Percentiles rank a stretch among this genome's conserved stretches.
These are phyloP conservation scores for Macaria notata DNA, from an alignment of 2,888 invertebrate species.

Conservation along the genomic window DNA sequence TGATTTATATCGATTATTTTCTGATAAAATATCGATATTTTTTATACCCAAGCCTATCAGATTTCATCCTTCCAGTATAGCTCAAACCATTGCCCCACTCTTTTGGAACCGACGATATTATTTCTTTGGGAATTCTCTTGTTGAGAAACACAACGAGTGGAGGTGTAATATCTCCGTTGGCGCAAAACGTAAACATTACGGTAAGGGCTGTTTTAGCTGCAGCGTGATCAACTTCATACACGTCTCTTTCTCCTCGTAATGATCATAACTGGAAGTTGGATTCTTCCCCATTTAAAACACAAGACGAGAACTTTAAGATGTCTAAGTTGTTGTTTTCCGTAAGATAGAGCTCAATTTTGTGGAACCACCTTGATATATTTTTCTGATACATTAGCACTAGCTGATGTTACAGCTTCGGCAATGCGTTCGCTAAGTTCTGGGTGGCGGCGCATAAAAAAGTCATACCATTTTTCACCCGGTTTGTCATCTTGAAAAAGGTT, in stretches of 20 bases:
- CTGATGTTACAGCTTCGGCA: conserved; percentile 45
- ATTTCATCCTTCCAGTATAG: too few species aligned
- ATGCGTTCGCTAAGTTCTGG: conserved; percentile 34
- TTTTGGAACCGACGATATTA: too few species aligned
- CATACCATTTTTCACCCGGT: conserved; percentile 30
- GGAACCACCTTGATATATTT: conserved; percentile 39
- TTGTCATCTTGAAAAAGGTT: conserved; percentile 22
- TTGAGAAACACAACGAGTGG: too few species aligned
- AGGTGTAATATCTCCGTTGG: conserved; percentile 45
- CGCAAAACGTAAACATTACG: conserved; percentile 56
- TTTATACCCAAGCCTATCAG: too few species aligned
- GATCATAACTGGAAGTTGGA: conserved; percentile 36
- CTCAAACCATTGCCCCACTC: too few species aligned
- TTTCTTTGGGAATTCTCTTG: too few species aligned
- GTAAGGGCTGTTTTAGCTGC: conserved; percentile 45
- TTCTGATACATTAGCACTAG: conserved; percentile 46
- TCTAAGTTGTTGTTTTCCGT: too few species aligned
- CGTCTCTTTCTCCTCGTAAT: conserved; percentile 38
- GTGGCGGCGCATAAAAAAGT: conserved; percentile 34
- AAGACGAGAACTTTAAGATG: conserved; percentile 14
- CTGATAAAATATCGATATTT: too few species aligned
- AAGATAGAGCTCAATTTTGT: conserved; percentile 16
- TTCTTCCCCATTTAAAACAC: conserved; percentile 38
- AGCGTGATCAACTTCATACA: conserved; percentile 53
- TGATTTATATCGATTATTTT: too few species aligned